Evolutionary conservation across 2,888 invertebrate genomes (phyloP).

Genomic region (Cephalotes varians): DNA sequence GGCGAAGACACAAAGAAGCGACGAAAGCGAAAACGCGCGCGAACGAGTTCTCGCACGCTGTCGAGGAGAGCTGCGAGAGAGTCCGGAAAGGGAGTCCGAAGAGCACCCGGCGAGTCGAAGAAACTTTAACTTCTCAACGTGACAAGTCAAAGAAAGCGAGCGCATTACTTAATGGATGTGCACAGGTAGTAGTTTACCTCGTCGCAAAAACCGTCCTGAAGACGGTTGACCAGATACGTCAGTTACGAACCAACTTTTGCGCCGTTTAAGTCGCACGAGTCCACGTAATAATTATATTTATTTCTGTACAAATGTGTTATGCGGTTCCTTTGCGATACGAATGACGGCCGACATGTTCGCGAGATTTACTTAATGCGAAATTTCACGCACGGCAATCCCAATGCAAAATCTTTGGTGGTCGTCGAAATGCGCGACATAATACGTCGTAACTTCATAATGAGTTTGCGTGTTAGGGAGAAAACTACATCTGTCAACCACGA

Average conservation of each 20-base stretch:
- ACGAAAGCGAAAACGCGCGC: conserved; percentile 64
- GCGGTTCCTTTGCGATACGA: conserved; percentile 7
- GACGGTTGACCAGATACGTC: conserved; percentile 34
- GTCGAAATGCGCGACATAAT: conserved; percentile 12
- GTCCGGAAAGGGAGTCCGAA: background rate
- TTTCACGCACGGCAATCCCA: background rate
- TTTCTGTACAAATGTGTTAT: conserved; percentile 39
- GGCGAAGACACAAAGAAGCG: conserved; percentile 44
- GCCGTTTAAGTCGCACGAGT: conserved; percentile 48
- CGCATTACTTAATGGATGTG: conserved; percentile 82
- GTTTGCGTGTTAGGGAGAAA: conserved; percentile 37
- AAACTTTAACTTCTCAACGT: conserved; percentile 64
- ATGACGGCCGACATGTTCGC: background rate
- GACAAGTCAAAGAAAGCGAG: conserved; percentile 81
- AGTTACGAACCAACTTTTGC: background rate
- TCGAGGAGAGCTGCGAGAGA: conserved; percentile 12
- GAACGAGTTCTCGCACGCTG: conserved; percentile 68
- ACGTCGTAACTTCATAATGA: conserved; percentile 32
- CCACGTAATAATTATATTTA: conserved; percentile 76
- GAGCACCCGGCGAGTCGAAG: conserved; percentile 11
- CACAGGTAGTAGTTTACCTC: conserved; percentile 77
- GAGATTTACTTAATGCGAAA: conserved; percentile 10
- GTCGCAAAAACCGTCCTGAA: conserved; percentile 66
- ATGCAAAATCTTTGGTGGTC: conserved; percentile 1
- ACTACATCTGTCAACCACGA: conserved; percentile 59